Conservation (phyloP, 2,888 invertebrate species). For the Tenthredo distinguenda region DNA sequence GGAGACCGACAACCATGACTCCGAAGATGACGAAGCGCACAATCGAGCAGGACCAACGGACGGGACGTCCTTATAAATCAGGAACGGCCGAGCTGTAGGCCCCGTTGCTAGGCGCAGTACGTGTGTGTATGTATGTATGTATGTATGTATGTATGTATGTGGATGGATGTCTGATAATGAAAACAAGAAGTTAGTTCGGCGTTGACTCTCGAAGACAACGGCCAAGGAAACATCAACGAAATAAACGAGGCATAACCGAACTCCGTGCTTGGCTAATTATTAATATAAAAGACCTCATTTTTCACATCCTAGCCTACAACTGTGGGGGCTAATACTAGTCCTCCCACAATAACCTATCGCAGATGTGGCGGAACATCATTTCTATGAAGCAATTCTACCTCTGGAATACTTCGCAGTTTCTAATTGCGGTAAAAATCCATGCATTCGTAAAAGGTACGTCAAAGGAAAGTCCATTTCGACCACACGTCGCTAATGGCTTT, state of each 20-base stretch:
- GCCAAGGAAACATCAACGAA: no score
- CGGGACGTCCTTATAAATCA: background rate
- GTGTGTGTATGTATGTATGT: background rate
- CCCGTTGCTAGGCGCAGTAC: background rate
- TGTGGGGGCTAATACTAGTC: no score
- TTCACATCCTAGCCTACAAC: no score
- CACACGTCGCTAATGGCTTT: background rate
- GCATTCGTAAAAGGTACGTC: background rate
- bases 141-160: background rate
- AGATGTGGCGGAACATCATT: conserved; percentile 41
- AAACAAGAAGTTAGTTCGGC: no score
- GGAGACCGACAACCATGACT: conserved; percentile 33
- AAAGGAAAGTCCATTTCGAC: background rate
- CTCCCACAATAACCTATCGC: conserved; percentile 53
- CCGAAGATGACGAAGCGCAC: background rate
- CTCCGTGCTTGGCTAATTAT: no score
- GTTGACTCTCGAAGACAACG: no score
- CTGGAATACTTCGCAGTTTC: background rate
- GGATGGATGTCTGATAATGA: no score
- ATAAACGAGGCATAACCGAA: no score
- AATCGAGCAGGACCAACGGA: background rate
- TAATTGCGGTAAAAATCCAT: background rate
- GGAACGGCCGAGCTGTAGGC: conserved; percentile 23
- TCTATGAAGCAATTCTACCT: conserved; percentile 5
- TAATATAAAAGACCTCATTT: no score